Evolutionary conservation across 2,113 vertebrate genomes (phyloP), one percentile per base, ranked within the genome.

Genomic region (Bothrops jararaca): DNA sequence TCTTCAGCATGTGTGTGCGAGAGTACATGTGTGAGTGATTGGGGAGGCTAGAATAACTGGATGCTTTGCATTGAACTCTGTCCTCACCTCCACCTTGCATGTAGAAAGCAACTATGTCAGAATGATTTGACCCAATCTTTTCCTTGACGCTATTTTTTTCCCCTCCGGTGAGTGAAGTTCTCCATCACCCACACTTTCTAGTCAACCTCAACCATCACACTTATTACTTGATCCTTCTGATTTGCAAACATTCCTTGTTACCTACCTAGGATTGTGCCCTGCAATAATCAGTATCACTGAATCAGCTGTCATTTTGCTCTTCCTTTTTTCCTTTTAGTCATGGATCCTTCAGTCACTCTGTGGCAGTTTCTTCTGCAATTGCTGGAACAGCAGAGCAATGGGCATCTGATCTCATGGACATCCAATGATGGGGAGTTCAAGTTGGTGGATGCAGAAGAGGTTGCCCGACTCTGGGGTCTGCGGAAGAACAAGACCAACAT

Each of bases 401-500:
- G 98, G 86, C 98, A 99, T 91, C 97, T 99, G 94, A 99, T 99
- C 95, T 98, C 98, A 10, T 99, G 98, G 98, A 99, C 98, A 0
- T 98, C 98, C n/a, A 97, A 97, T 91, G 98, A 98, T 1, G 98
- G 98, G 10, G 98, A 99, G 95, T 99, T 99, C 96, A 99, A 99
- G 97, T 97, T 99, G 94, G 97, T 98, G 89, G 98, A 99, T 1
- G 98, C 98, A 0, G 98, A 99, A 95, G 98, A 99, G 95, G 98
- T 99, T 86, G 98, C 98, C 0, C 97, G 98, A 0, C 98, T 99
- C 22, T 99, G 98, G 98, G 98, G 98, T 10, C 98, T 98, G 22
- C 98, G 98, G 92, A 99, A 99, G 96, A 99, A 99, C 97, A 99
- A 99, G 94, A 98, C 98, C 97, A 99, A 98, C 97, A 99, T 99